Evolutionary conservation across 2,113 vertebrate genomes (phyloP).

Genomic region (Myotis yumanensis): DNA sequence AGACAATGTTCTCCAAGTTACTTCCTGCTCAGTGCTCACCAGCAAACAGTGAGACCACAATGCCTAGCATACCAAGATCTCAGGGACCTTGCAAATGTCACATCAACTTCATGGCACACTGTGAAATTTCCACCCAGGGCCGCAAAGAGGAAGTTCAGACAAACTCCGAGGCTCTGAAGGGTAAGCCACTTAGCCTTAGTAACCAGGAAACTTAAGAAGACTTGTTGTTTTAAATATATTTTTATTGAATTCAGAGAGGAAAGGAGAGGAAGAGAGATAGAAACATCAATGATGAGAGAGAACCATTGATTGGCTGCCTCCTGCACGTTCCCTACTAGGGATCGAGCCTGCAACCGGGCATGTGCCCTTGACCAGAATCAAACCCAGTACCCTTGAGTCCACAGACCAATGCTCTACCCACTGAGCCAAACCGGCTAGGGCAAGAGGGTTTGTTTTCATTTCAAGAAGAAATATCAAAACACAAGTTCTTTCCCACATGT

Average conservation of each 20-base stretch:
- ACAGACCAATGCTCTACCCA: no score
- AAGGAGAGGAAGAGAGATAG: no score
- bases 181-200: neutral
- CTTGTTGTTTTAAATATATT: neutral
- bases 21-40: conserved; percentile 27
- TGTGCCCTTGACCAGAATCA: no score
- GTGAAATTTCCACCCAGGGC: conserved; percentile 50
- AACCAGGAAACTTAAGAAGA: conserved; percentile 52
- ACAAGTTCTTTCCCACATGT: conserved; percentile 42
- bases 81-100: neutral
- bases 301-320: no score
- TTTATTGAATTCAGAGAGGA: no score
- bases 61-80: neutral
- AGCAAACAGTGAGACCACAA: conserved; percentile 38
- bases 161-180: neutral
- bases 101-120: conserved; percentile 28
- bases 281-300: no score
- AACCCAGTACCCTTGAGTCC: no score
- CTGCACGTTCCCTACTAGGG: no score
- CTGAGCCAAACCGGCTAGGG: no score
- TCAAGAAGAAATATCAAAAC: conserved; percentile 55
- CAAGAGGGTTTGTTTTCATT: conserved; percentile 52
- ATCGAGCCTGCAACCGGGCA: no score
- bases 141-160: conserved; percentile 58
- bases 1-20: neutral